Conservation (phyloP, 2,113 vertebrate genomes). For the Calidris pugnax region DNA sequence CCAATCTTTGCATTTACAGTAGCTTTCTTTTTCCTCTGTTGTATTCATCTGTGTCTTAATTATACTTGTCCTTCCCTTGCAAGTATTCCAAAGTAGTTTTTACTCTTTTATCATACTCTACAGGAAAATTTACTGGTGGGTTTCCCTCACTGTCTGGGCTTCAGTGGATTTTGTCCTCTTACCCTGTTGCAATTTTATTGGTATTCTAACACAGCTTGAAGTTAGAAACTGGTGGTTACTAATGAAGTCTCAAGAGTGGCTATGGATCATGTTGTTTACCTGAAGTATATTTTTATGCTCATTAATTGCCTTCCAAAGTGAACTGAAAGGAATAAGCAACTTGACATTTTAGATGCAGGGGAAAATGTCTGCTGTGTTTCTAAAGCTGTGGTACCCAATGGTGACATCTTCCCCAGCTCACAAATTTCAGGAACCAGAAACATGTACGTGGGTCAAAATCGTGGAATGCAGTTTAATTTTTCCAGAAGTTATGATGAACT, state of each 20-base stretch:
- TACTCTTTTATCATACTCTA: not conserved
- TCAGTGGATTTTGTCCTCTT: not conserved
- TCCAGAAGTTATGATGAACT: not conserved
- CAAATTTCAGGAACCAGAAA: not conserved
- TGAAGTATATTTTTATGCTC: not conserved
- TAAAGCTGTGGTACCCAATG: not conserved
- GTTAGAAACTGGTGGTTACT: not conserved
- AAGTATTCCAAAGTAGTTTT: not conserved
- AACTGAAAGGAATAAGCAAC: not conserved
- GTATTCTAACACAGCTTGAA: not conserved
- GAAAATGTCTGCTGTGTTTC: not conserved
- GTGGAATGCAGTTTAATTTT: not conserved
- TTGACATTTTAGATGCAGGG: not conserved
- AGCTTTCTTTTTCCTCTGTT: not conserved
- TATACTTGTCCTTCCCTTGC: not conserved
- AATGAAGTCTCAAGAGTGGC: not conserved
- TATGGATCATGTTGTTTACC: not conserved
- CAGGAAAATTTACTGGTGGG: not conserved
- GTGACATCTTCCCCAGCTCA: not conserved
- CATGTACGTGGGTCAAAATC: not conserved
- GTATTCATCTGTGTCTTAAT: not conserved
- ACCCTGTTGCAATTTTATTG: not conserved
- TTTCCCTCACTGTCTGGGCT: not conserved
- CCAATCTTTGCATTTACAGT: not conserved
- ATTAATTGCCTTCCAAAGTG: not conserved